Evolutionary conservation across 2,888 invertebrate species (phyloP), one percentile per base, ranked within the genome.

Genomic region (Cephus nigrinus): DNA sequence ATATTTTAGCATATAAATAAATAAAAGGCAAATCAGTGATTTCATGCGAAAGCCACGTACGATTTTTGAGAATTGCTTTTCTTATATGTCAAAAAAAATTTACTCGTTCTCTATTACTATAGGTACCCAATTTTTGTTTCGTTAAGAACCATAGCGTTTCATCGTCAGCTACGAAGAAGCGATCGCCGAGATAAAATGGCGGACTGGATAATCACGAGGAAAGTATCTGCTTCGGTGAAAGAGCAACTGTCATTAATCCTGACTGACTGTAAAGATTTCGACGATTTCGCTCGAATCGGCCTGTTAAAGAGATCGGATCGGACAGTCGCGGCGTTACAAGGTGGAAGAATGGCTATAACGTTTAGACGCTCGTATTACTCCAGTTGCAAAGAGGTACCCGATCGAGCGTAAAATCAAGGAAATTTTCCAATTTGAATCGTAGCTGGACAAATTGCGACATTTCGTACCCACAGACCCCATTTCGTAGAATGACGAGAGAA

Each of bases 361-460:
- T 55, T 55, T 23, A 9, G 23, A 2, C 23, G 9, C 23, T 55
- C 5, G 23, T 55, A 55, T 55, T 55, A 23, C 55, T 55, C 55
- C 23, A 23, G 23, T 55, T 23, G 55, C 23, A 55, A 23, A 5
- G 55, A 55, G 23, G 23, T 55, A 55, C 23, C 1, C 71, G 71
- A 32, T 32, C 32, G 1, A 12, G 71, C 71, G 32, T 71, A 23
- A 71, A 71, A 55, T 33, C 71, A 1, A 31, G 75, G n/a, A 30
- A 35, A 75, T 12, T 74, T 68, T 74, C 78, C 77, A 77, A 81
- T 75, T 36, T 73, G 36, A 80, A 76, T 81, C 12, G 76, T 72
- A 78, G 75, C 33, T 55, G 55, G 23, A 55, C 9, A 23, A 55
- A 55, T 40, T 40, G 40, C 55, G 55, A 23, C 9, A 55, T 15